Evolutionary conservation across 2,797 vertebrate genomes (phyloP).

Genomic region (Urophycis tenuis): DNA sequence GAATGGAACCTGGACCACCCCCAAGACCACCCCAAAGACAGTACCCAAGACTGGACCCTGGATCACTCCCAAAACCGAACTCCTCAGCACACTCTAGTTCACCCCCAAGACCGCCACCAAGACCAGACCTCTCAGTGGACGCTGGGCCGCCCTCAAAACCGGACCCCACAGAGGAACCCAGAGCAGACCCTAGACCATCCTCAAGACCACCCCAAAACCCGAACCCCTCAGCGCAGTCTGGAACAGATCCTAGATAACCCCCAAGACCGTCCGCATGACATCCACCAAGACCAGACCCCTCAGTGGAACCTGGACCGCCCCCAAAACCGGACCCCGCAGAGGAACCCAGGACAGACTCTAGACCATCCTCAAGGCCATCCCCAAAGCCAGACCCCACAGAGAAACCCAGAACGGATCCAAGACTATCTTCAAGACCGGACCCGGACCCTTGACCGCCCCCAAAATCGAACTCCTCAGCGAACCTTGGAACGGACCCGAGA

Average conservation of each 20-base stretch:
- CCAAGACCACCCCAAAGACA: no score
- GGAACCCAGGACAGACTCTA: not conserved
- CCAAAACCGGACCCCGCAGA: not conserved
- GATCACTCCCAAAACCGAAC: no score
- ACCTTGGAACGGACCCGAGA: not conserved
- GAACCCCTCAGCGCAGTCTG: no score
- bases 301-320: not conserved
- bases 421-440: not conserved
- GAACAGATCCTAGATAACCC: no score
- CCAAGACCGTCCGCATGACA: no score
- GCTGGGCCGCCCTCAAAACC: constrained; percentile 46
- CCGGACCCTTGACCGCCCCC: not conserved
- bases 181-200: constrained; percentile 55
- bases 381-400: not conserved
- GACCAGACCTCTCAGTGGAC: constrained; percentile 71
- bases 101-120: no score
- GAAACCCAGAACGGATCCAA: not conserved
- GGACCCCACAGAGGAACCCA: not conserved
- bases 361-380: not conserved
- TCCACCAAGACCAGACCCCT: no score
- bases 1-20: no score
- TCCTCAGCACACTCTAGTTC: no score
- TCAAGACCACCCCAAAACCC: no score
- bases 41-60: no score
- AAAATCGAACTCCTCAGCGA: not conserved